Base-by-base conservation (phyloP, 2,113 vertebrate species). In the Cairina moschata region DNA sequence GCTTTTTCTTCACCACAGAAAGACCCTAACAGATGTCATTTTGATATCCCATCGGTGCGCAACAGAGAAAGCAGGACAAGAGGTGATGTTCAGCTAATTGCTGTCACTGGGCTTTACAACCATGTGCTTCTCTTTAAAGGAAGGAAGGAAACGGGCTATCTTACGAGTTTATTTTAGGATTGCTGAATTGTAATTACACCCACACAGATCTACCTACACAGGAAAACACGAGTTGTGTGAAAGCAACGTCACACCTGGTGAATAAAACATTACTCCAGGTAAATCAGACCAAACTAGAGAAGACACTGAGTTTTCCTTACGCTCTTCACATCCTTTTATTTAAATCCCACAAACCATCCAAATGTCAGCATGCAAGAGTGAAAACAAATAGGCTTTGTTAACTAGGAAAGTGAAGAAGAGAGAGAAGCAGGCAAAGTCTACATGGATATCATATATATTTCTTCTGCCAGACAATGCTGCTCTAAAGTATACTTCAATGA, bases 161-260 rank as follows among this genome's bases (percentile, higher is more conserved):
- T 88, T 77, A 77, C 2, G 8, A 40, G 15, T 84, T 78, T 93
- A 88, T 94, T 93, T 95, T 28, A 90, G 82, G 21, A 59, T 42
- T 75, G 62, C 18, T 85, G 71, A 79, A 69, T 15, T 66, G 7
- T 55, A 22, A 74, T 86, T 74, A 58, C 15, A 29, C 60, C 18
- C 60, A 59, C 26, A 71, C 34, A 80, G 81, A 77, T 32, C 23
- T 48, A 74, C 2, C 68, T 29, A 86, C 6, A 82, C 71, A 56
- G 12, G 52, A 82, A 48, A 66, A 75, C 0, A 5, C 11, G 42
- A 29, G 21, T 20, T 58, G 79, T 73, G 29, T 71, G 66, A 76
- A 90, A 89, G 55, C 3, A 3, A 63, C 17, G n/a, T 48, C 52
- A 65, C 6, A 34, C 2, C 13, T 44, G 63, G 8, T 22, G 20